Base-by-base conservation (phyloP, 1,140 invertebrate species). In the Sarcophaga peregrina region DNA sequence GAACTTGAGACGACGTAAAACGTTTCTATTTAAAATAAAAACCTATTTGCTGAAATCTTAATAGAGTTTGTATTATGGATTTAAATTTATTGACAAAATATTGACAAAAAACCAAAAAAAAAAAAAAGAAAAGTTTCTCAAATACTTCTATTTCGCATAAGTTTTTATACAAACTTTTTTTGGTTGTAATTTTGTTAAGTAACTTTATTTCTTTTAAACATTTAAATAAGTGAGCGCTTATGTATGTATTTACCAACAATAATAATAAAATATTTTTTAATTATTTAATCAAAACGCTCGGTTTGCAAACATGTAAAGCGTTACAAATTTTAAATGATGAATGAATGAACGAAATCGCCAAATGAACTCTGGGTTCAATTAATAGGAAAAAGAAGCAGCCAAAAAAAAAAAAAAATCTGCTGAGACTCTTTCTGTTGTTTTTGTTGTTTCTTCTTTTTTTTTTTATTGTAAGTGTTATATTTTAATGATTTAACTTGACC, bases 401-500 rank as follows among this genome's bases (percentile, higher is more conserved):
- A 1, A 37, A 37, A 1, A 37, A 37, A 37, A 4, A 25, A 68
- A 68, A 68, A 58, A 58, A 13, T 58, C 54, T 20, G 62, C 25
- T 37, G 1, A 2, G 25, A 4, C 20, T 68, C 17, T n/a, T 58
- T 13, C 15, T 58, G 54, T 58, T 58, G n/a, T 58, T 58, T 3
- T 58, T 58, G 11, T 58, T 58, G 15, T 58, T 9, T 37, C 15
- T 58, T 15, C 1, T 15, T 58, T 58, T 15, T 58, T 7, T 15
- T 68, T 25, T 68, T 68, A 20, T 68, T 68, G 17, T 68, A n/a
- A 58, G 54, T 58, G 54, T 58, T n/a, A 58, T 13, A 58, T 58
- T 58, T 58, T 68, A 68, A 68, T 68, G n/a, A 68, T 68, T 37
- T 68, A 68, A 68, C 62, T 68, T 68, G 62, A 68, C 62, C 62